Evolutionary conservation across 2,888 invertebrate genomes (phyloP), one percentile per base, ranked within the genome.

Genomic region (Rhagonycha lutea): DNA sequence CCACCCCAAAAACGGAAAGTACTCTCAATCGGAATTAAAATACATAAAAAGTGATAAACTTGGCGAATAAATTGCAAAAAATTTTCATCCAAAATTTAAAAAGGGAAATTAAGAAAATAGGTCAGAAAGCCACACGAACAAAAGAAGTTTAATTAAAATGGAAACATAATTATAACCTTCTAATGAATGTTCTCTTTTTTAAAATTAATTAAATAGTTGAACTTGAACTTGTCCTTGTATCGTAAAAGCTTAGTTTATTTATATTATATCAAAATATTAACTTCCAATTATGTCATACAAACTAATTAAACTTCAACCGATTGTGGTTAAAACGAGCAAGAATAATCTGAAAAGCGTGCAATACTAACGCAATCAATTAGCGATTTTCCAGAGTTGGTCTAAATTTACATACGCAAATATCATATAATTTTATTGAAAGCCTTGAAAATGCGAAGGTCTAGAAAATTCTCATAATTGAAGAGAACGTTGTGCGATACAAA

Each of bases 401-500:
- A 23, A 68, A 72, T 72, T 68, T 72, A 61, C 67, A 72, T 29
- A 68, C 28, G 67, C 26, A 68, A 63, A 60, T 72, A 61, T 68
- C 68, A 72, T 28, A 72, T 67, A 68, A 72, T 72, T 72, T 68
- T 26, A 67, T 67, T 72, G 63, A 63, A 65, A 65, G 68, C 61
- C 71, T 68, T 68, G 67, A 67, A 72, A 72, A 72, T 61, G 23
- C 74, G 70, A 70, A 74, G 70, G 74, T 69, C 67, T 70, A 69
- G 67, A 62, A 69, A 68, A 74, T 61, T 72, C 47, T 47, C 69
- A 74, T 70, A 74, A 70, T 74, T 70, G 67, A 69, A 74, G 74
- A 69, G 70, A 74, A 69, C 70, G 61, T 70, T 32, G 60, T 68
- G 62, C 63, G 62, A 72, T 61, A 71, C 75, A 71, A 72, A 68